Evolutionary conservation across 2,113 vertebrate species (phyloP).

Genomic region (Cyprinodon tularosa): DNA sequence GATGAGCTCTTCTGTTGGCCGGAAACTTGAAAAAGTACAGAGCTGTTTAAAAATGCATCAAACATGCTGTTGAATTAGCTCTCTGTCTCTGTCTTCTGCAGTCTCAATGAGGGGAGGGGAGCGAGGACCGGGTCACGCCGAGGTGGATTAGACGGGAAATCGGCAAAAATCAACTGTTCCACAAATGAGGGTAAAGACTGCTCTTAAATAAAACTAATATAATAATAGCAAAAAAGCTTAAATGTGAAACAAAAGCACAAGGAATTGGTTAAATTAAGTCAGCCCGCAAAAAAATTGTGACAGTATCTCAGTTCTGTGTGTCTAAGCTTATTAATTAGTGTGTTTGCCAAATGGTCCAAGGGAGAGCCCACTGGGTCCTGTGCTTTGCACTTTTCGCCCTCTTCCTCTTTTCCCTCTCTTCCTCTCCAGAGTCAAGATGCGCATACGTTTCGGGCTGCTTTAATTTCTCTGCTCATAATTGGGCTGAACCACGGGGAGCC

Average conservation of each 20-base stretch:
- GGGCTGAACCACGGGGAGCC: conserved; percentile 65
- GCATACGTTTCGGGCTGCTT: conserved; percentile 73
- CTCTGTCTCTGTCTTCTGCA: conserved; percentile 62
- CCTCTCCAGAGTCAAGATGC: conserved; percentile 58
- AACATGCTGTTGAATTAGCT: conserved; percentile 79
- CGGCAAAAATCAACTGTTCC: conserved; percentile 27
- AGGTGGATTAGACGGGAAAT: not conserved
- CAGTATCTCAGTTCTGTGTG: conserved; percentile 14
- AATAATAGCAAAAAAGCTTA: conserved; percentile 47
- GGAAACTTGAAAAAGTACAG: conserved; percentile 76
- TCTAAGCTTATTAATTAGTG: conserved; percentile 64
- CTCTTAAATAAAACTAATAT: conserved; percentile 39
- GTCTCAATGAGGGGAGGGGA: conserved; percentile 37
- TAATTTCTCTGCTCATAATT: conserved; percentile 76
- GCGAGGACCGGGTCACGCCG: conserved; percentile 13
- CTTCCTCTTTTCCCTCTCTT: conserved; percentile 39
- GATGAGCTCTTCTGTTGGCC: conserved; percentile 74
- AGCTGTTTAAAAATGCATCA: conserved; percentile 85
- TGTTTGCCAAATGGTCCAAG: conserved; percentile 66
- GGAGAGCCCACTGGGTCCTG: conserved; percentile 68
- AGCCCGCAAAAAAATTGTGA: conserved; percentile 30
- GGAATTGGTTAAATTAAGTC: conserved; percentile 52
- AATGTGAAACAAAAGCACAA: conserved; percentile 46
- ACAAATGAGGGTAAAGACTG: conserved; percentile 44
- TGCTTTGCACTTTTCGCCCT: conserved; percentile 60